Base-by-base conservation (phyloP, 2,797 vertebrate genomes). In the Cichlasoma orientale region DNA sequence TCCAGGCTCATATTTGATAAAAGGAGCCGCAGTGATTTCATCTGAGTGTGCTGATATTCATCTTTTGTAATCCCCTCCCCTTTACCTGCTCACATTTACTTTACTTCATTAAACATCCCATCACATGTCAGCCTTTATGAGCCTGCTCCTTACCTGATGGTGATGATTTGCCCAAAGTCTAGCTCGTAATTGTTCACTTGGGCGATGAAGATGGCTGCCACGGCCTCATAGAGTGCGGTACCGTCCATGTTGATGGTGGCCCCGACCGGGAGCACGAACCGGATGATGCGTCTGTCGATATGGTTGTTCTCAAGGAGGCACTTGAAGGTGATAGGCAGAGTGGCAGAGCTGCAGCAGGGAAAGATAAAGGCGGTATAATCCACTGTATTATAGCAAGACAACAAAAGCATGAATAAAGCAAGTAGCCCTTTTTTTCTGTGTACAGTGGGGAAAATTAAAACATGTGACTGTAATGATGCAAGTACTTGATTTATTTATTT, bases 231-330 rank as follows among this genome's bases (percentile, higher is more conserved):
- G 53, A 99, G 96, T 0, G 98, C 98, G 0, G 98, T 99, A 61
- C 98, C 98, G 0, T 99, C 98, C 98, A 99, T 99, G 89, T 99
- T 99, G 93, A 99, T 99, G 72, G 98, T 99, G 90, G 98, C 98
- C 0, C 98, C 98, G 75, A 99, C 98, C 0, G 98, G 98, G 90
- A 99, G 95, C 93, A 99, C 98, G 0, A 99, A 98, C 86, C 98
- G 97, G 1, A 98, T 98, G 23, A 99, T 97, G 77, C 98, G 96
- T 66, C 97, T 93, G 94, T 99, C 98, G 1, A 99, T 98, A 74
- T 98, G 98, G 85, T 99, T 99, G 92, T 99, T 99, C 90, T 99
- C 98, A 77, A 99, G 94, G 89, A 99, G 97, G 96, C 98, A 99
- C 97, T 99, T 99, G 90, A 99, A 99, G 91, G 98, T 99, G 95